phyloP scores from a whole-genome alignment of 2,113 vertebrate genomes.

The Sphyrna mokarran region DNA sequence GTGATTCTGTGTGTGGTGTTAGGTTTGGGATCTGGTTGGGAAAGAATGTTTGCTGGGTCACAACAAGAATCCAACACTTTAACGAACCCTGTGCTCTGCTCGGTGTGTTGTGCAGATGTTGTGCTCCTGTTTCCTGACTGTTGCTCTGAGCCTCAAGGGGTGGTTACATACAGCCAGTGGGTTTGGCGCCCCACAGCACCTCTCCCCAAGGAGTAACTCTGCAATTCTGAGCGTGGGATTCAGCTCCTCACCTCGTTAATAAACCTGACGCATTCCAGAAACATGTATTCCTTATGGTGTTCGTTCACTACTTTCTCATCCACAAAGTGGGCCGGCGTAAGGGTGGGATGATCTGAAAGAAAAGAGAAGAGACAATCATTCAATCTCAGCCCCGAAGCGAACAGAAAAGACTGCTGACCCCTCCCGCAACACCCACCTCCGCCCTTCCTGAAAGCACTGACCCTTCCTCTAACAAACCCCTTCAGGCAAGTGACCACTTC shows the following conservation, averaged over 20 bases:
- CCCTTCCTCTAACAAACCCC: not conserved
- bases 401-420: not conserved
- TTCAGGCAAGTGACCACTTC: not conserved
- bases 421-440: not conserved
- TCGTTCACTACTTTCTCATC: slow-evolving; percentile 84
- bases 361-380: not conserved
- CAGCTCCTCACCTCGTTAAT: slow-evolving; percentile 70
- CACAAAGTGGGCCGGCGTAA: slow-evolving; percentile 87
- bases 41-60: no score
- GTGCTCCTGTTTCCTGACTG: not conserved
- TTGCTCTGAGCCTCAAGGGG: not conserved
- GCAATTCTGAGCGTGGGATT: not conserved
- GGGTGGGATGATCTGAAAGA: slow-evolving; percentile 69
- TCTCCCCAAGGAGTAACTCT: not conserved
- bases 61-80: no score
- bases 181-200: not conserved
- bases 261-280: slow-evolving; percentile 90
- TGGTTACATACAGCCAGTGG: not conserved
- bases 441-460: not conserved
- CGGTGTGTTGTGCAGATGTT: not conserved
- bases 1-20: no score
- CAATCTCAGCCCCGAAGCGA: slow-evolving; percentile 17
- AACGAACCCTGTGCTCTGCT: not conserved
- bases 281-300: slow-evolving; percentile 89
- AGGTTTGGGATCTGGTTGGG: no score